Evolutionary conservation across 1,140 invertebrate genomes (phyloP).

Genomic region (Amyelois transitella): DNA sequence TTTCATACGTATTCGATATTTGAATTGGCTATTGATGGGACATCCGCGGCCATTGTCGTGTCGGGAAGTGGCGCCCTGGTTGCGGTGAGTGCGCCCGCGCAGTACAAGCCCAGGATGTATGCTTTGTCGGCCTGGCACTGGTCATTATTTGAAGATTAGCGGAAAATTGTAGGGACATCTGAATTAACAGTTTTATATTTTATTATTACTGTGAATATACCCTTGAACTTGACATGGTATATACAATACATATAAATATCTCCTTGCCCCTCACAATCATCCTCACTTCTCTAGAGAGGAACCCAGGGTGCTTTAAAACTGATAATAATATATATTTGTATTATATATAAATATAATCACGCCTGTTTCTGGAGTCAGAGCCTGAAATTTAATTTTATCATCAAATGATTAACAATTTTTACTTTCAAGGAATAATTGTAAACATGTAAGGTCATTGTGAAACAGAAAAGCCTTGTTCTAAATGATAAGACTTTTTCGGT

Average conservation of each 20-base stretch:
- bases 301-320: too few species aligned
- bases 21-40: conserved; percentile 9
- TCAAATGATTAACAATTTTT: too few species aligned
- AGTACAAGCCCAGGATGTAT: not conserved
- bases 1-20: not conserved
- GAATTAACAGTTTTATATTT: not conserved
- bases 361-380: too few species aligned
- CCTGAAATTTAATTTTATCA: too few species aligned
- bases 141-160: not conserved
- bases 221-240: not conserved
- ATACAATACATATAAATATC: not conserved
- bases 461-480: conserved; percentile 5
- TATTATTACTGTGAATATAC: not conserved
- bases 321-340: too few species aligned
- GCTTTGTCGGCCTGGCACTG: not conserved
- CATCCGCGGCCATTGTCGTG: conserved; percentile 19
- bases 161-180: conserved; percentile 9
- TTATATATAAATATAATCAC: too few species aligned
- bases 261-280: too few species aligned
- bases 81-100: conserved; percentile 6
- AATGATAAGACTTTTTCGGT: conserved; percentile 1
- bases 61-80: conserved; percentile 44
- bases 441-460: not conserved
- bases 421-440: not conserved
- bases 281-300: too few species aligned